Evolutionary conservation across 2,888 invertebrate species (phyloP), one percentile per base, ranked within the genome.

Genomic region (Baronia brevicornis): DNA sequence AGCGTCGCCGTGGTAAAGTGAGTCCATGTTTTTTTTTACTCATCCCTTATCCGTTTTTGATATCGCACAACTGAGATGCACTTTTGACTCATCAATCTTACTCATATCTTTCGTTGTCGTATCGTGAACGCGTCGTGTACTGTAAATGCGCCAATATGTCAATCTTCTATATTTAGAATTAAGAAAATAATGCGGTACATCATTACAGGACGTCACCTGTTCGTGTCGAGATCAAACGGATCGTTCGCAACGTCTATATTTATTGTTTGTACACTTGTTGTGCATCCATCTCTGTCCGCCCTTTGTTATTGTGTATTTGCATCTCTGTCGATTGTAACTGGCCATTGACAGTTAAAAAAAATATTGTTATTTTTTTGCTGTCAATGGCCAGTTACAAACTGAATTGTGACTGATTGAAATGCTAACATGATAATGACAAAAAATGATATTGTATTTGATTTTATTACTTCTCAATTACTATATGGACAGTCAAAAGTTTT

Each of bases 171-270:
- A 41, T 41, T 35, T 28, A 35, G 38, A 38, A 17, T 19, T 23
- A 32, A 29, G 32, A 32, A 34, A 35, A 37, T 38, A 37, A 35
- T 36, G 27, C 19, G 35, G 32, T 35, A 18, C 30, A 35, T 39
- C 44, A 41, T 44, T 38, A 38, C 36, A 13, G 34, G 26, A 31
- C 34, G 46, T 46, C 48, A 48, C 48, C 48, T 48, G 48, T 44
- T 47, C 37, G 24, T 25, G 27, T 11, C 24, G 34, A 34, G 33
- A 37, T 39, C 45, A 38, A 39, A 36, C 36, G 39, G 33, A 26
- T 21, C 26, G 20, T 20, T 32, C 30, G 10, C 29, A 17, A 39
- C 29, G 34, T 36, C 39, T 44, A 41, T 41, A 36, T 43, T 15
- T 20, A 31, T 35, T 17, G 17, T 24, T 36, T 31, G 35, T 28